phyloP scores from a whole-genome alignment of 2,113 vertebrate genomes.

The Rhabdornis inornatus region DNA sequence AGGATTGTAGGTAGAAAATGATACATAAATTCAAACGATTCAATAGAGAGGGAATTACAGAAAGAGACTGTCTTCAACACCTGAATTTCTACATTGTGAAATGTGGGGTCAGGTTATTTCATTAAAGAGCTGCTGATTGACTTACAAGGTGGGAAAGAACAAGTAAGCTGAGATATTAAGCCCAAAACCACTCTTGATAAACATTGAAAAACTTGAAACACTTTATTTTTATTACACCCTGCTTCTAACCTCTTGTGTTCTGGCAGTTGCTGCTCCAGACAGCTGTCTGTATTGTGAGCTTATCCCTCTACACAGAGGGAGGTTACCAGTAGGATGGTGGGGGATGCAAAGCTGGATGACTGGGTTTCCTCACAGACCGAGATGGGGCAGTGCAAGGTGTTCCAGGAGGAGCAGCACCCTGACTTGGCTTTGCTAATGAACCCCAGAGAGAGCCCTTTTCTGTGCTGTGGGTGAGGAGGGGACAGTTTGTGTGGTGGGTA shows the following conservation, averaged over 20 bases:
- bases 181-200: not conserved
- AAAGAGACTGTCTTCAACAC: not conserved
- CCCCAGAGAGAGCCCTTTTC: not conserved
- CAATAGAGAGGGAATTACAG: not conserved
- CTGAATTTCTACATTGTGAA: not conserved
- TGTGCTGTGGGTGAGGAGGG: not conserved
- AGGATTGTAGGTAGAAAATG: not conserved
- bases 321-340: too few species aligned
- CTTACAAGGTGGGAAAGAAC: not conserved
- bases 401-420: not conserved
- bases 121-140: not conserved
- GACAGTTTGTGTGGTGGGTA: fast-evolving
- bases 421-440: not conserved
- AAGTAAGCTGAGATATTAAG: not conserved
- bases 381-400: not conserved
- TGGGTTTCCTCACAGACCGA: not conserved
- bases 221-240: not conserved
- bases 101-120: not conserved
- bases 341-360: not conserved
- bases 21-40: not conserved
- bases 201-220: not conserved
- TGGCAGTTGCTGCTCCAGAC: not conserved
- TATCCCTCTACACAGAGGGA: not conserved
- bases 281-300: not conserved
- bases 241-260: not conserved